A percentile compares a stretch with the other conserved stretches of the same genome.
phyloP scores from a whole-genome alignment of 2,797 vertebrate genomes.

The Cuniculus paca region DNA sequence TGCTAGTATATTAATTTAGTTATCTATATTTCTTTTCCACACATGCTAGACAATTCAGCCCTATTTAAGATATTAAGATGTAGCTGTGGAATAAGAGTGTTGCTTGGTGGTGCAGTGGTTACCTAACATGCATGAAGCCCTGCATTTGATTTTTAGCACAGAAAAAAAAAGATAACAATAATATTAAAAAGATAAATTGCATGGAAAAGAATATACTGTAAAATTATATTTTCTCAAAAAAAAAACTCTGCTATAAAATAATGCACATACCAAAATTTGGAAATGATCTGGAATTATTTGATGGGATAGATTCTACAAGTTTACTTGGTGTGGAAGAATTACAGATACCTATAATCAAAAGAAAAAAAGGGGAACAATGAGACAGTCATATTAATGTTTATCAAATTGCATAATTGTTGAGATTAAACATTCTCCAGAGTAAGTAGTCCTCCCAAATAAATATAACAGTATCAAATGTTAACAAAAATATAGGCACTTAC shows the following conservation, averaged over 20 bases:
- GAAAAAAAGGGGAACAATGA: slow-evolving; percentile 46
- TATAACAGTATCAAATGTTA: background rate
- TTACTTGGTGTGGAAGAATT: slow-evolving; percentile 82
- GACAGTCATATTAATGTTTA: slow-evolving; percentile 16
- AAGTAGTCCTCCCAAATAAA: slow-evolving; percentile 51
- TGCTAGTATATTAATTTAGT: slow-evolving; percentile 26
- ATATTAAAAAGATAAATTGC: slow-evolving; percentile 49
- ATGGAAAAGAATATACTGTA: slow-evolving; percentile 15
- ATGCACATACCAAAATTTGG: slow-evolving; percentile 89
- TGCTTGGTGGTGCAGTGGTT: background rate
- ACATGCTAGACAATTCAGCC: background rate
- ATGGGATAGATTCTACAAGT: slow-evolving; percentile 78
- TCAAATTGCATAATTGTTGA: slow-evolving; percentile 39
- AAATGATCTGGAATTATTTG: slow-evolving; percentile 82
- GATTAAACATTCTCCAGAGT: slow-evolving; percentile 44
- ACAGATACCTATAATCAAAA: slow-evolving; percentile 85
- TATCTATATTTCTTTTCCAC: slow-evolving; percentile 30
- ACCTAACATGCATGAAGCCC: background rate
- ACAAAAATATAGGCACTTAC: slow-evolving; percentile 43
- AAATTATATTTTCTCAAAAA: slow-evolving; percentile 30
- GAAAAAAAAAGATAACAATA: background rate
- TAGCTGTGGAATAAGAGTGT: background rate
- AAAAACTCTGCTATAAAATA: slow-evolving; percentile 20
- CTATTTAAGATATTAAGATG: slow-evolving; percentile 1
- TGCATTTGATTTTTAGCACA: background rate